Conservation (phyloP, 2,113 vertebrate genomes). For the Cacatua alba region DNA sequence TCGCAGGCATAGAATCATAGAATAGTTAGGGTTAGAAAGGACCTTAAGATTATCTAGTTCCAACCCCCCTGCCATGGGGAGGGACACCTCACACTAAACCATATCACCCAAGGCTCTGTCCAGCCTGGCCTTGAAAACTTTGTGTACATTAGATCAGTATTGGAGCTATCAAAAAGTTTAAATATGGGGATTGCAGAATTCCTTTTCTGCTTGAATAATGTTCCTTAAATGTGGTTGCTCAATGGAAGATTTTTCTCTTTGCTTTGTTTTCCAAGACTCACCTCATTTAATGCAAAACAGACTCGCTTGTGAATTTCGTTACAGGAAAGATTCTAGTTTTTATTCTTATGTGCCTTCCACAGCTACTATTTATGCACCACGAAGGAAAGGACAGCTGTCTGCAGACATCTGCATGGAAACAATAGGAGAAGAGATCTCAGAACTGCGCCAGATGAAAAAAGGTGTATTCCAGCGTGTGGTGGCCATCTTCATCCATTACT, state of each 20-base stretch:
- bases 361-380: constrained; percentile 97
- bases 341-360: background rate
- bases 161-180: background rate
- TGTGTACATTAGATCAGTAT: background rate
- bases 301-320: background rate
- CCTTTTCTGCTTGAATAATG: background rate
- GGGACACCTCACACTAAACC: too few species aligned
- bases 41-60: too few species aligned
- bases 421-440: constrained; percentile 97
- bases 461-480: constrained; percentile 95
- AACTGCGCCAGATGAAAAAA: constrained; percentile 87
- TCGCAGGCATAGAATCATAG: background rate
- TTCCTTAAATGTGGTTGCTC: background rate
- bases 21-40: too few species aligned
- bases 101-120: too few species aligned
- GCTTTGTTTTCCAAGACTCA: background rate
- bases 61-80: too few species aligned
- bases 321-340: background rate
- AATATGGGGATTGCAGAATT: background rate
- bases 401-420: constrained; percentile 99
- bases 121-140: background rate
- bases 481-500: constrained; percentile 97
- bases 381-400: constrained; percentile 95
- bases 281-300: background rate
- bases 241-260: background rate